Evolutionary conservation across 2,113 vertebrate genomes (phyloP).

Genomic region (Trinectes maculatus): DNA sequence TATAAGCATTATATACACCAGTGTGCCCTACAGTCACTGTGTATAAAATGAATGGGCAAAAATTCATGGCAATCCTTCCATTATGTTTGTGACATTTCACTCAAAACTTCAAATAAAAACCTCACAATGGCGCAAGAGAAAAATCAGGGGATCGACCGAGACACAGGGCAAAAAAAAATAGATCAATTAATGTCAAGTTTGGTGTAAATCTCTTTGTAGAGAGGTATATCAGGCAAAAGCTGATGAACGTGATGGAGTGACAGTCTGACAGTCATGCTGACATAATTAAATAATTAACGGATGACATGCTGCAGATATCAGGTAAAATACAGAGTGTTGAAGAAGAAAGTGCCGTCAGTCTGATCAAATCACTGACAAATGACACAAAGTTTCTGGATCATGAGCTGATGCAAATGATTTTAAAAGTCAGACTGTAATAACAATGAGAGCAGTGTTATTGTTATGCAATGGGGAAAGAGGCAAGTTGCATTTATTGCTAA

Average conservation of each 20-base stretch:
- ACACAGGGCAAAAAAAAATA: too few relatives aligned
- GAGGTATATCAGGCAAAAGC: too few relatives aligned
- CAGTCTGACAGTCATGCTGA: too few relatives aligned
- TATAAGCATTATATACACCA: too few relatives aligned
- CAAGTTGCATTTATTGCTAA: constrained; percentile 6
- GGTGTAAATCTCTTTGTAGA: neutral
- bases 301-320: too few relatives aligned
- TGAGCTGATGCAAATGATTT: neutral
- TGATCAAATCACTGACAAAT: neutral
- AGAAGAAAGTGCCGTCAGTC: neutral
- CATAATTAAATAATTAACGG: too few relatives aligned
- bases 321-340: too few relatives aligned
- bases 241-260: too few relatives aligned
- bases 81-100: neutral
- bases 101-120: neutral
- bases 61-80: neutral
- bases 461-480: neutral
- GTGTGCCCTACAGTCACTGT: constrained; percentile 6
- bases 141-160: too few relatives aligned
- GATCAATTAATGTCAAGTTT: neutral
- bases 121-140: too few relatives aligned
- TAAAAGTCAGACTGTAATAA: neutral
- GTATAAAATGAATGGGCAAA: neutral
- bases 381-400: neutral
- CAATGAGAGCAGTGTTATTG: constrained; percentile 2